Conservation (phyloP, 2,797 vertebrate species). For the Champsocephalus gunnari region DNA sequence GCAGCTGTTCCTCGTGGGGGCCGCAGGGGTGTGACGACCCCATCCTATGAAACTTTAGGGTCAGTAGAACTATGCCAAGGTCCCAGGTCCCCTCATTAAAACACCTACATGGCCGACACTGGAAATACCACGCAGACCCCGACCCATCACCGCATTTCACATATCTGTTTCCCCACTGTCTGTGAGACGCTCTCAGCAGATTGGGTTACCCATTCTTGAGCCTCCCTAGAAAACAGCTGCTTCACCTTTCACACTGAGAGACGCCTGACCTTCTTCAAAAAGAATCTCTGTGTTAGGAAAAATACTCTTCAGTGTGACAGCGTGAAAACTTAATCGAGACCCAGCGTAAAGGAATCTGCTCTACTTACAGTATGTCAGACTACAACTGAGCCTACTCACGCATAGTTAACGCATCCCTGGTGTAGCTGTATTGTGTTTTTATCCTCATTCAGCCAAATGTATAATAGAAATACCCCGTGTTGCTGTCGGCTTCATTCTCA, state of each 20-base stretch:
- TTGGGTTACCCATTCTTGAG: constrained; percentile 77
- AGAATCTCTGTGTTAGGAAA: constrained; percentile 35
- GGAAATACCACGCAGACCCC: constrained; percentile 60
- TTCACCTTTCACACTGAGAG: constrained; percentile 76
- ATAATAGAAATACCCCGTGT: constrained; percentile 38
- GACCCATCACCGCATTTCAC: constrained; percentile 62
- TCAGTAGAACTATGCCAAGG: constrained; percentile 72
- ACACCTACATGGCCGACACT: constrained; percentile 66
- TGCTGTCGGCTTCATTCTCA: constrained; percentile 35
- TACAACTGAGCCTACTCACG: constrained; percentile 32
- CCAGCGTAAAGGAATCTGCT: constrained; percentile 44
- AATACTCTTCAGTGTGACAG: constrained; percentile 28
- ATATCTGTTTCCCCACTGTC: constrained; percentile 64
- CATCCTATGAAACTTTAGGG: constrained; percentile 68
- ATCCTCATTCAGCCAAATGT: constrained; percentile 33
- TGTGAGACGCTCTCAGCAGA: constrained; percentile 71
- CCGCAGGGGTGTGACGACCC: constrained; percentile 49
- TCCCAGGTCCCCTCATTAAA: constrained; percentile 77
- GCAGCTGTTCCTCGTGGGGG: constrained; percentile 81
- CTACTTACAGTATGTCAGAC: constrained; percentile 39
- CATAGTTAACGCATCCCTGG: constrained; percentile 3
- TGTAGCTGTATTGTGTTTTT: constrained; percentile 30
- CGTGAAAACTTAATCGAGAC: constrained; percentile 26
- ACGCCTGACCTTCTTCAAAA: constrained; percentile 63
- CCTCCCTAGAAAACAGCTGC: constrained; percentile 77